Conservation (phyloP, 2,888 invertebrate genomes). For the Cordylochernes scorpioides region DNA sequence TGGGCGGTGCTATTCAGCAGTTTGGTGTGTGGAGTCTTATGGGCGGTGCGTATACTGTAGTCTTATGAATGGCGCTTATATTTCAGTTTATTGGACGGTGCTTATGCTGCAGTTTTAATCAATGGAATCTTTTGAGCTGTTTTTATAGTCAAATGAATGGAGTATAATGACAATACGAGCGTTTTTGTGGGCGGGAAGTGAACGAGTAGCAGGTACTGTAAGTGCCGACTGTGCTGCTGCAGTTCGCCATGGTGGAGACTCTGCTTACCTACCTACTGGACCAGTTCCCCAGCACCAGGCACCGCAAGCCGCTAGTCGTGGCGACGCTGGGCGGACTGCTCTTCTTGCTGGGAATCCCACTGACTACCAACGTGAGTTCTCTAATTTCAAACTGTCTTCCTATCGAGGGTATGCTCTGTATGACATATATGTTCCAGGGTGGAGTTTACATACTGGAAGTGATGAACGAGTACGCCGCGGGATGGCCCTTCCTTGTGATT, state of each 20-base stretch:
- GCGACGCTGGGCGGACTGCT: slow-evolving; percentile 4
- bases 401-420: background rate
- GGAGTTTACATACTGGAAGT: slow-evolving; percentile 7
- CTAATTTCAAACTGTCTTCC: background rate
- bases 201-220: no score
- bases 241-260: slow-evolving; percentile 14
- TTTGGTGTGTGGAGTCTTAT: no score
- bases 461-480: slow-evolving; percentile 7
- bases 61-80: no score
- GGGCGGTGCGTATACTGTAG: no score
- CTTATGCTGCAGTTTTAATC: no score
- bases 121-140: no score
- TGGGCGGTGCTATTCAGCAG: no score
- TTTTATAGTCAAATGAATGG: no score
- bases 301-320: slow-evolving; percentile 11
- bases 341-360: slow-evolving; percentile 11
- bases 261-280: slow-evolving; percentile 14
- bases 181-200: no score
- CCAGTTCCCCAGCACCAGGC: slow-evolving; percentile 8
- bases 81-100: no score
- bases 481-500: slow-evolving; percentile 8
- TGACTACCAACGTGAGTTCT: slow-evolving; percentile 12
- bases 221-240: no score
- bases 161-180: no score
- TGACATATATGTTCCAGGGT: slow-evolving; percentile 1